These are phyloP conservation scores for Littorina saxatilis DNA, from an alignment of 1,140 invertebrate species.

Conservation along the genomic window DNA sequence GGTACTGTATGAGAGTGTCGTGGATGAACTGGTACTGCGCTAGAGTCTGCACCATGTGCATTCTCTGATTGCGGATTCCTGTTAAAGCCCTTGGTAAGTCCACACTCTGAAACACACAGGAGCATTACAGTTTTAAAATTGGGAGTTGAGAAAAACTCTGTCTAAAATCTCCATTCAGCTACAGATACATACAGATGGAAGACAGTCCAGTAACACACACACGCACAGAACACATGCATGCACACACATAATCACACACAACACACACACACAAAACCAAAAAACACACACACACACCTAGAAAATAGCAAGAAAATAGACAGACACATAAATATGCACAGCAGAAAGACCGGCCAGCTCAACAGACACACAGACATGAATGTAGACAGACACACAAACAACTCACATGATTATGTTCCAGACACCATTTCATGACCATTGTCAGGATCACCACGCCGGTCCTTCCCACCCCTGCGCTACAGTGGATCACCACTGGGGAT, in stretches of 20 bases:
- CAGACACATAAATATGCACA: not conserved
- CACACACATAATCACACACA: not conserved
- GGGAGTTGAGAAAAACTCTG: too few relatives aligned
- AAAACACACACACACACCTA: not conserved
- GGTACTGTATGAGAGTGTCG: constrained; percentile 87
- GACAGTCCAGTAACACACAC: not conserved
- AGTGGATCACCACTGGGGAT: constrained; percentile 95
- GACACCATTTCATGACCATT: constrained; percentile 91
- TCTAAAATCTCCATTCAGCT: too few relatives aligned
- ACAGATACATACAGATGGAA: not conserved
- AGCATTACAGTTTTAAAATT: too few relatives aligned
- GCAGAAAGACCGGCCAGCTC: not conserved
- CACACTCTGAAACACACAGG: constrained; percentile 61
- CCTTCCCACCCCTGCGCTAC: constrained; percentile 96
- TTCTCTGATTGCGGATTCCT: constrained; percentile 87
- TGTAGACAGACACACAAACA: not conserved
- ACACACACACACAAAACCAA: constrained; percentile 9
- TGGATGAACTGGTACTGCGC: constrained; percentile 94
- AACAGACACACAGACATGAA: not conserved
- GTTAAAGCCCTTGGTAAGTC: constrained; percentile 85
- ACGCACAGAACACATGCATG: not conserved
- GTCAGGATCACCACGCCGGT: constrained; percentile 95
- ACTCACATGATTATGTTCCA: constrained; percentile 90
- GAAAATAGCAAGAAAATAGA: not conserved
- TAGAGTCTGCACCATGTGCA: constrained; percentile 90